Base-by-base conservation (phyloP, 2,888 invertebrate genomes). In the Lasiommata megera region DNA sequence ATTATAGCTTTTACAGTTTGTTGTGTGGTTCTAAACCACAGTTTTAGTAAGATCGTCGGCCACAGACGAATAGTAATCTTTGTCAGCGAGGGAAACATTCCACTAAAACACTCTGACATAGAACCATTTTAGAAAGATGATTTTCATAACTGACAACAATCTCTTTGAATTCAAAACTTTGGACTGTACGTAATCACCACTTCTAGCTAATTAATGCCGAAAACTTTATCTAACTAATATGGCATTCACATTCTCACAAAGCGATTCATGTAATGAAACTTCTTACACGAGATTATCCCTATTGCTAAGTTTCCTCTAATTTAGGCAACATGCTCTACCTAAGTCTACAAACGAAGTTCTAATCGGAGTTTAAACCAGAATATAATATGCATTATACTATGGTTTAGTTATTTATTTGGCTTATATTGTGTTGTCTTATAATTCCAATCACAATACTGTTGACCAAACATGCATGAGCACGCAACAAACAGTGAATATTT, bases 211-310 rank as follows among this genome's bases (percentile, higher is more conserved):
- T 34, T 55, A 16, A 37, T 58, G 56, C 56, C 44, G 54, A 38
- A 54, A 66, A 60, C 52, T 62, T 63, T 11, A 34, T 11, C 11
- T 55, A 56, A 61, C 56, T 54, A 44, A 46, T 46, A 16, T 46
- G 31, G 54, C 17, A 47, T 43, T 50, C 46, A 51, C 34, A 58
- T 54, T 50, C 53, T 50, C 44, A 55, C 55, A 54, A 56, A 59
- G 62, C 53, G 55, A 51, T 62, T 57, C 57, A 54, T 55, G 53
- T 57, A 55, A 58, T 48, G 55, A 38, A 55, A 50, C 57, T 50
- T 57, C 53, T 47, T 54, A 50, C 17, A 58, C 40, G 48, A 53
- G 55, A 63, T 63, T 63, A 63, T 59, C 58, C 58, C 46, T 61
- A 55, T 58, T 53, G 48, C 44, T 51, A 61, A 61, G 54, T 63